Evolutionary conservation across 1,140 invertebrate species (phyloP), one percentile per base, ranked within the genome.

Genomic region (Drosophila persimilis): DNA sequence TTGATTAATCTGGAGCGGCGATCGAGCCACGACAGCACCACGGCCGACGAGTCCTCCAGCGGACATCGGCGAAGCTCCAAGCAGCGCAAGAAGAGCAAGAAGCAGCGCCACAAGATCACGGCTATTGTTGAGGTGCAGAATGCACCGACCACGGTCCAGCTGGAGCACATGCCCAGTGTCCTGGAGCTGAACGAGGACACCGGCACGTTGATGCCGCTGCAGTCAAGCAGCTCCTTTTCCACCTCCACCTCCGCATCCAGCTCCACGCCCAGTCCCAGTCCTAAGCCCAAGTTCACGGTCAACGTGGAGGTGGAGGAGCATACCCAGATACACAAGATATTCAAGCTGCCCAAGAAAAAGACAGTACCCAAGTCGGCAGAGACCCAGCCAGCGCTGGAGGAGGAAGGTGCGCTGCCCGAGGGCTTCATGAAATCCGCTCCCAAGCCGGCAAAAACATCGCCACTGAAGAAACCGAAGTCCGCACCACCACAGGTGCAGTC

Each of bases 341-440:
- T 91, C 22, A 90, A 91, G 57, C 8, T 91, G 44, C 90, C 90
- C 51, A 91, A 91, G 60, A 91, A 90, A 71, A 91, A 91, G 67
- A 60, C 63, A 43, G 41, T 29, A 24, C 13, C 46, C 0, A 77
- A 77, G 35, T 11, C 35, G 11, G 35, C 35, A 39, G 35, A 39
- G 11, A 13, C 3, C 35, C 11, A 39, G 35, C 35, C 3, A 41
- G 63, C 53, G 31, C 35, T 44, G 4, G 5, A 29, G 0, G 46
- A 6, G 35, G 15, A 75, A 22, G 20, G 58, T 0, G 45, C 56
- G 3, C 56, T 90, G 41, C 89, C 84, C 1, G 89, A 90, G 31
- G 89, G 89, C 4, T 90, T 90, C 24, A 80, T 90, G 78, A 64
- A 75, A 31, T 81, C 81, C 3, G 58, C 69, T 9, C 81, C 81